Evolutionary conservation across 1,140 invertebrate genomes (phyloP), one percentile per base, ranked within the genome.

Genomic region (Meloidogyne chitwoodi): DNA sequence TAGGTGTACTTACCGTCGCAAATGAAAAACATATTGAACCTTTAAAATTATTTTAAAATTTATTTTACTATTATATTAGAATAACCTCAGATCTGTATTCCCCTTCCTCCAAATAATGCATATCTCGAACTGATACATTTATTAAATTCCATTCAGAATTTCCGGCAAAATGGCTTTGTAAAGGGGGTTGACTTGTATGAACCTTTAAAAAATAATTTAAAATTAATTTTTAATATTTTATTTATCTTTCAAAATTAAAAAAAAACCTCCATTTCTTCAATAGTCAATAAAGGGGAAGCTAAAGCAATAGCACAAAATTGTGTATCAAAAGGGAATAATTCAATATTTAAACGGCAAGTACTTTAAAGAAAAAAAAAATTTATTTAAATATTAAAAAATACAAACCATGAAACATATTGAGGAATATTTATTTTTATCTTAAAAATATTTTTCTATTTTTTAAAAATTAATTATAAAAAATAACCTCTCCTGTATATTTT

Each of bases 101-200:
- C 16, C 80, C 80, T 44, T 83, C 81, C 38, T 85, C 84, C 26
- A 78, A 64, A 66, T 86, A 85, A 19, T 71, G 75, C 83, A 85
- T 85, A 62, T 87, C 70, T 12, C 80, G 27, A n/a, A 87, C 85
- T 19, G 85, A 79, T 6, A 85, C 85, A 75, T 87, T 85, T 29
- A 85, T 76, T 14, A 84, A 44, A 67, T 83, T 69, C 84, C 84
- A 85, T 74, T 85, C 84, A 6, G 84, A 82, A 44, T 85, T 85
- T 2, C 83, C 83, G 68, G 76, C 24, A 72, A 83, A 73, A 63
- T 73, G 64, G 56, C 71, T 73, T 34, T 73, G 56, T 34, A 34
- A 26, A 22, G 71, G 71, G 22, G 71, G 71, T 63, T 73, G 71
- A 10, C 38, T 73, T 14, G 56, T 61, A 64, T 73, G 27, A 4